Percentiles rank a stretch among this genome's conserved stretches.
Conservation (phyloP, 2,113 vertebrate genomes). For the Zosterops hypoxanthus region DNA sequence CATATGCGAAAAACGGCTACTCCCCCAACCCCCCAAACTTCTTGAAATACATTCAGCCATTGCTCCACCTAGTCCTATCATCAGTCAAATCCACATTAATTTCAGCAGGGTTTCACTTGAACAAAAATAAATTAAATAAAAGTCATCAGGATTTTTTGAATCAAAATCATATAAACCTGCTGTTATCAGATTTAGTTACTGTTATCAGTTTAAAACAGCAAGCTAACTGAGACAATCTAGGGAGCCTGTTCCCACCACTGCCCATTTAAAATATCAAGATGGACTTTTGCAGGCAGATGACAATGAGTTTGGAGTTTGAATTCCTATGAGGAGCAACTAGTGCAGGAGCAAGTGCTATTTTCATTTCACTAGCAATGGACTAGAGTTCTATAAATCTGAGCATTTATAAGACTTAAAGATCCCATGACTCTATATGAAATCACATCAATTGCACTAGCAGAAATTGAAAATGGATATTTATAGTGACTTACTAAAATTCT, state of each 20-base stretch:
- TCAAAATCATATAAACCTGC: background rate
- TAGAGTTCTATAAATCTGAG: background rate
- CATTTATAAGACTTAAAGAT: background rate
- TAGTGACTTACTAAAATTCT: background rate
- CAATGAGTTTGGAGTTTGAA: background rate
- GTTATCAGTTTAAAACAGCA: background rate
- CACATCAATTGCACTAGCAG: background rate
- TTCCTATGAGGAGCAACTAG: background rate
- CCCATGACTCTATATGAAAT: background rate
- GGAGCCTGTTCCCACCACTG: background rate
- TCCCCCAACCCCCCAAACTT: rapidly evolving
- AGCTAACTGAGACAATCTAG: background rate
- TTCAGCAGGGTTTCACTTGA: background rate
- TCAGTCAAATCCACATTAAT: background rate
- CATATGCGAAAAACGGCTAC: background rate
- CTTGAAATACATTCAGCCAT: background rate
- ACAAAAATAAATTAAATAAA: background rate
- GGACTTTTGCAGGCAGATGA: background rate
- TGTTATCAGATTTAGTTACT: background rate
- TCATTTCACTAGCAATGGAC: background rate
- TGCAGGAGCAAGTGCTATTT: background rate
- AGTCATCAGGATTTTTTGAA: background rate
- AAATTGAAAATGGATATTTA: background rate
- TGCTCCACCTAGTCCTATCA: background rate
- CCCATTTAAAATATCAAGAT: background rate